phyloP scores from a whole-genome alignment of 2,888 invertebrate species.

The Amphiduros pacificus region DNA sequence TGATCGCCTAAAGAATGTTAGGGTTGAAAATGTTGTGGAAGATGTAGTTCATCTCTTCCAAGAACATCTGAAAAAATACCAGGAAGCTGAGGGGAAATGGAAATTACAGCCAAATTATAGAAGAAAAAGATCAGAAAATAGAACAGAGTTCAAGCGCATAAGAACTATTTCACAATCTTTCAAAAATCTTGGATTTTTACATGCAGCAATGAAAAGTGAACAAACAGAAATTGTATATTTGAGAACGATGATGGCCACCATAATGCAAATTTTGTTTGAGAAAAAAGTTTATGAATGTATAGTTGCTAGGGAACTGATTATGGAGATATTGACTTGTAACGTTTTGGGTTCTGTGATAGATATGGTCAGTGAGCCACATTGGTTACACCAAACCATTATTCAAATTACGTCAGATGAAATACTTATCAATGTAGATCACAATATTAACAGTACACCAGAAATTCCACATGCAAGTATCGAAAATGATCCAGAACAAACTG shows the following conservation, averaged over 20 bases:
- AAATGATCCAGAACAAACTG: too few relatives aligned
- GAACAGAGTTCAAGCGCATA: conserved; percentile 10
- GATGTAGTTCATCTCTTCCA: background rate
- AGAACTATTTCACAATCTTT: conserved; percentile 8
- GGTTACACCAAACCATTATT: background rate
- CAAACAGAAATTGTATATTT: background rate
- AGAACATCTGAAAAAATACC: background rate
- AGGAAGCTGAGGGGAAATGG: background rate
- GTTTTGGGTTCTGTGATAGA: background rate
- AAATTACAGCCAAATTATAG: conserved; percentile 10
- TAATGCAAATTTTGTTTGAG: background rate
- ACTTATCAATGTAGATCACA: too few relatives aligned
- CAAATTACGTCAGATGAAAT: background rate
- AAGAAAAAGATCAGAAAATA: conserved; percentile 1
- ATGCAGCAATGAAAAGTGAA: conserved; percentile 8
- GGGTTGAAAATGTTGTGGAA: background rate
- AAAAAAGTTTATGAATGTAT: background rate
- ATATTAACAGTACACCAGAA: too few relatives aligned
- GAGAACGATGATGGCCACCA: background rate
- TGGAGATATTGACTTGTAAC: background rate
- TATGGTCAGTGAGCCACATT: background rate
- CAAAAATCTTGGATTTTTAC: conserved; percentile 2
- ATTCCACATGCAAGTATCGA: too few relatives aligned
- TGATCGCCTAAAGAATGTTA: background rate
- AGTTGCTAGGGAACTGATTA: background rate